These are phyloP conservation scores for Chrysolina americana DNA, from an alignment of 2,888 invertebrate species.

Conservation along the genomic window DNA sequence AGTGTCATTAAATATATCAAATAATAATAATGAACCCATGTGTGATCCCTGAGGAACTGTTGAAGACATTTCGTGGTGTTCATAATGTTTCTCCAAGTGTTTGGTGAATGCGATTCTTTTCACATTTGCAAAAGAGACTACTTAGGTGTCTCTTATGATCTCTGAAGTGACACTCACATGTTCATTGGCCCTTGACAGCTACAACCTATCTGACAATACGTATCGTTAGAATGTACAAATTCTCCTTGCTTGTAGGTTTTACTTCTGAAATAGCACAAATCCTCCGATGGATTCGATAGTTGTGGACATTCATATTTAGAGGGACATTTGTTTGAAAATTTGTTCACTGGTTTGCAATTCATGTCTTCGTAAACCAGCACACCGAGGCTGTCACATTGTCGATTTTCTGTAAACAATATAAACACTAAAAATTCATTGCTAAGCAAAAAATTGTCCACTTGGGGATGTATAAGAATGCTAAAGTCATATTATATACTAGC, in stretches of 20 bases:
- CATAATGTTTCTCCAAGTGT: no score
- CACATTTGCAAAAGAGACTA: neutral
- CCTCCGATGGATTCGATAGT: constrained; percentile 46
- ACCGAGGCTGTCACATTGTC: constrained; percentile 46
- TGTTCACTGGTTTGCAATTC: constrained; percentile 47
- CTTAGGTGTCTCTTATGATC: neutral
- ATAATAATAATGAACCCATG: no score
- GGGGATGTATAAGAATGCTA: no score
- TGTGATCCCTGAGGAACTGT: no score
- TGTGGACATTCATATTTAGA: constrained; percentile 49
- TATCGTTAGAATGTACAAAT: constrained; percentile 44
- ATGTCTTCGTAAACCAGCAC: constrained; percentile 52
- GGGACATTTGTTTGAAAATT: constrained; percentile 41
- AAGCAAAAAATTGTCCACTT: no score
- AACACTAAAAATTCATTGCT: no score
- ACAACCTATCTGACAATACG: constrained; percentile 53
- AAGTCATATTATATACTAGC: no score
- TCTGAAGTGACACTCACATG: constrained; percentile 37
- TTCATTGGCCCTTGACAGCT: constrained; percentile 43
- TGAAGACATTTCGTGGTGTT: no score
- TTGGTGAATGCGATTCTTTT: neutral
- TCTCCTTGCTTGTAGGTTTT: constrained; percentile 50
- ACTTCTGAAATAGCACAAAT: constrained; percentile 49
- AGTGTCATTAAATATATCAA: no score
- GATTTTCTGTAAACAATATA: constrained; percentile 14